Conservation (phyloP, 2,113 vertebrate species). For the Casuarius casuarius region DNA sequence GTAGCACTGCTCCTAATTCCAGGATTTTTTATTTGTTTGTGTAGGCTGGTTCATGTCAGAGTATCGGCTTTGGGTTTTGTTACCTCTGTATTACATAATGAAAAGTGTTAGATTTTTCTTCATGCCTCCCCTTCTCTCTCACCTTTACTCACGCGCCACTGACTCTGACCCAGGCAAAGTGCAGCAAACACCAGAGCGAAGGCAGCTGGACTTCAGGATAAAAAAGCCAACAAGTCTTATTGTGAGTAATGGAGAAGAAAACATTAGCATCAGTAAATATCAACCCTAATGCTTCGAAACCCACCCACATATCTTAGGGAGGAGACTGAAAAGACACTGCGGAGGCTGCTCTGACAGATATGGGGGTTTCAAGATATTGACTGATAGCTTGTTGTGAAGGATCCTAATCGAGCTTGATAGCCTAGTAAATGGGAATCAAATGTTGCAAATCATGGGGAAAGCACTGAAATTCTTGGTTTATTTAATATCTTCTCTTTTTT, state of each 20-base stretch:
- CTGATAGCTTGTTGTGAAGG: conserved; percentile 47
- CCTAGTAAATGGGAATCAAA: conserved; percentile 42
- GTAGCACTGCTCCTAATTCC: background rate
- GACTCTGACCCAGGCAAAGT: background rate
- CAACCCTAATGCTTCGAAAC: background rate
- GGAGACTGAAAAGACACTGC: conserved; percentile 12
- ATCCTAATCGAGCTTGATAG: conserved; percentile 54
- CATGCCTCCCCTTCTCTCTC: background rate
- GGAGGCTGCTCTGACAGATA: conserved; percentile 22
- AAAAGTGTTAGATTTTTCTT: too few species aligned
- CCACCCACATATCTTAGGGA: background rate
- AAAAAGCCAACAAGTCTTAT: background rate
- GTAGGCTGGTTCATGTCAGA: background rate
- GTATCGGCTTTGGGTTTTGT: background rate
- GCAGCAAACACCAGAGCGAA: background rate
- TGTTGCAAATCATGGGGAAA: background rate
- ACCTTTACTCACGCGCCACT: background rate
- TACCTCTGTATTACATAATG: background rate
- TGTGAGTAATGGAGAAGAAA: background rate
- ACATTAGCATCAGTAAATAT: background rate
- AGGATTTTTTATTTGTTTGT: background rate
- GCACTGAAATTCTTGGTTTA: background rate
- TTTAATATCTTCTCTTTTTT: background rate
- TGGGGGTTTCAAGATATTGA: background rate
- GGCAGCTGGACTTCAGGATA: background rate